Percentiles rank a stretch among this genome's conserved stretches.
phyloP scores from a whole-genome alignment of 92 coral and sea anemone genomes.

The Phenganax stokvisi region DNA sequence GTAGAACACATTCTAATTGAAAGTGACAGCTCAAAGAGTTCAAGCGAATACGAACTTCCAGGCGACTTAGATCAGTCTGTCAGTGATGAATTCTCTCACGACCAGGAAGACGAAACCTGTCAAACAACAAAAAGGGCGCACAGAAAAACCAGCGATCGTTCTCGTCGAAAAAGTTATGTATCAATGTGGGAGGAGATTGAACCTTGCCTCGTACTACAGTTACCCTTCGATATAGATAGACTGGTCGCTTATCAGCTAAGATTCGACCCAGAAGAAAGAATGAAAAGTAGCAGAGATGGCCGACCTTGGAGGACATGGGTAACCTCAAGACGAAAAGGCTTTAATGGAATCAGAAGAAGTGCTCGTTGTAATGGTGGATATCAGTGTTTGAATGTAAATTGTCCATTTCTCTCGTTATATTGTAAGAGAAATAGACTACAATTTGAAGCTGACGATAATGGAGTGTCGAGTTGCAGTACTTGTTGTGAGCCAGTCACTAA shows the following conservation, averaged over 20 bases:
- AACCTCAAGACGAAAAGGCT: slow-evolving; percentile 18
- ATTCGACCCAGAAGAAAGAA: slow-evolving; percentile 7
- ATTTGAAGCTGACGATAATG: slow-evolving; percentile 7
- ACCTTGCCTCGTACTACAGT: background rate
- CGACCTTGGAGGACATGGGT: slow-evolving; percentile 17
- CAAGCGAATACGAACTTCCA: too few relatives aligned
- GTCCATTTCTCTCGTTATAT: slow-evolving; percentile 46
- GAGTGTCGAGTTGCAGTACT: background rate
- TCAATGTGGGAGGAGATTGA: slow-evolving; percentile 5
- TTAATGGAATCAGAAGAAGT: slow-evolving; percentile 39
- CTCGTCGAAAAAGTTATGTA: background rate
- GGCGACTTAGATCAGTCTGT: background rate
- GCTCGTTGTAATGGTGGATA: slow-evolving; percentile 49
- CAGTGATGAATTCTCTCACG: background rate
- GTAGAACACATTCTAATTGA: background rate
- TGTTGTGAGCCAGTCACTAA: background rate
- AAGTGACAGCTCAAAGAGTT: background rate
- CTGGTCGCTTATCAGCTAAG: background rate
- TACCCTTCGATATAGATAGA: slow-evolving; percentile 4
- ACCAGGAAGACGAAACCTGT: background rate
- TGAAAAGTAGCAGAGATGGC: slow-evolving; percentile 10
- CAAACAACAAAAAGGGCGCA: background rate
- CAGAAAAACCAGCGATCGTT: slow-evolving; percentile 5
- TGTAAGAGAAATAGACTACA: slow-evolving; percentile 9
- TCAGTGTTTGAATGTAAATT: slow-evolving; percentile 37